Percentiles rank a stretch among this genome's conserved stretches.
Evolutionary conservation across 2,113 vertebrate genomes (phyloP).

Genomic region (Salvelinus fontinalis): DNA sequence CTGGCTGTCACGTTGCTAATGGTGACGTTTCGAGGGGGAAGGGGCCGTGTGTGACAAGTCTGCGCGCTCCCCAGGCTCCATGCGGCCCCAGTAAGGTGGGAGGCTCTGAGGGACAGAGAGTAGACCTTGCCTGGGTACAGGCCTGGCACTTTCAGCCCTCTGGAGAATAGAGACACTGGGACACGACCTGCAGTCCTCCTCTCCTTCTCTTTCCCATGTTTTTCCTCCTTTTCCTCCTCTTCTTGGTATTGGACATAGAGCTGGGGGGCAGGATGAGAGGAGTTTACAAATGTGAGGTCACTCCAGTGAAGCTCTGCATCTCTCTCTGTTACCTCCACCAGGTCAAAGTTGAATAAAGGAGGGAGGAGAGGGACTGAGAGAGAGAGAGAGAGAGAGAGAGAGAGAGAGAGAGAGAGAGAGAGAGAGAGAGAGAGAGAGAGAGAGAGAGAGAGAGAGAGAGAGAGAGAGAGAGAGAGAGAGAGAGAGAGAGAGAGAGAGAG

Average conservation of each 20-base stretch:
- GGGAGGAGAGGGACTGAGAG: conserved; percentile 38
- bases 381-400: conserved; percentile 2
- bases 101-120: conserved; percentile 75
- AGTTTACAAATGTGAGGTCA: conserved; percentile 53
- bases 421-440: conserved; percentile 3
- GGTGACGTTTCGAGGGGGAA: conserved; percentile 72
- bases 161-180: conserved; percentile 50
- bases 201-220: neutral
- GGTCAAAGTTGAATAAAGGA: conserved; percentile 48
- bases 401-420: conserved; percentile 33
- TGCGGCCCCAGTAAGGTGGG: conserved; percentile 65
- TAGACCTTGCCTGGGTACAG: conserved; percentile 79
- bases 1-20: conserved; percentile 59
- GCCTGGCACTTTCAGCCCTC: conserved; percentile 64
- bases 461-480: conserved; percentile 1
- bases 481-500: conserved; percentile 32
- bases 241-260: conserved; percentile 76
- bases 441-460: conserved; percentile 14
- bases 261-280: conserved; percentile 49
- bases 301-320: conserved; percentile 78
- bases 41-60: conserved; percentile 70
- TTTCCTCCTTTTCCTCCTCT: conserved; percentile 39
- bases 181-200: conserved; percentile 17
- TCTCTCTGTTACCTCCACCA: conserved; percentile 75
- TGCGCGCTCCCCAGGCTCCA: conserved; percentile 74